Base-by-base conservation (phyloP, 1,140 invertebrate species). In the Agrypnia vestita region DNA sequence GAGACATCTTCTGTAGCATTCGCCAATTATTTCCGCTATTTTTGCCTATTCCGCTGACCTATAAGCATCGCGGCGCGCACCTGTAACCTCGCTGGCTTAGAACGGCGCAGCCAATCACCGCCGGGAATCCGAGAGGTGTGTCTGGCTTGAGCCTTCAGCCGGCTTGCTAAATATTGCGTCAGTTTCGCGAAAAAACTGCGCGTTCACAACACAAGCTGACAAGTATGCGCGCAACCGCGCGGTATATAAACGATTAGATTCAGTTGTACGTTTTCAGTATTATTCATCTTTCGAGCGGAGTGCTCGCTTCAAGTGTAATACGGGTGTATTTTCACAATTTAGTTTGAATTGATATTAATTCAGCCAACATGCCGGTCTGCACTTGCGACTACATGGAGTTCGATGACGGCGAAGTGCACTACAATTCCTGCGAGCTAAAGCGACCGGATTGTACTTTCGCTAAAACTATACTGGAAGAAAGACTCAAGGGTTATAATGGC, bases 401-500 rank as follows among this genome's bases (percentile, higher is more conserved):
- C 35, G 80, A 79, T 51, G 46, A 79, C 47, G 76, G 44, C 9
- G 80, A 62, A 13, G 46, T 72, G 1, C 76, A 81, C 35, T 74
- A 81, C 56, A 74, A 73, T 44, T 49, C 51, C 19, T 83, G 82
- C 55, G 82, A 81, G 69, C 17, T 79, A 7, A 83, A 83, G 17
- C 25, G 13, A 15, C 11, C 64, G 0, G 44, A 74, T 47, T 51
- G 43, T 15, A 62, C 64, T 1, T 81, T 77, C 55, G 56, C 49
- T 25, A 51, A 74, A 44, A 49, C n/a, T 19, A 77, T 76, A 17
- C 35, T 56, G 15, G 46, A 73, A 12, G 72, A 81, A 72, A 53
- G 56, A 47, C 25, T 74, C 21, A 19, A n/a, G 8, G 59, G 43
- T 47, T 51, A 78, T 47, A 78, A 56, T 19, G 35, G 51, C 10